Percentiles rank a stretch among this genome's conserved stretches.
Evolutionary conservation across 2,888 invertebrate species (phyloP).

Genomic region (Agrenia bidenticulata): DNA sequence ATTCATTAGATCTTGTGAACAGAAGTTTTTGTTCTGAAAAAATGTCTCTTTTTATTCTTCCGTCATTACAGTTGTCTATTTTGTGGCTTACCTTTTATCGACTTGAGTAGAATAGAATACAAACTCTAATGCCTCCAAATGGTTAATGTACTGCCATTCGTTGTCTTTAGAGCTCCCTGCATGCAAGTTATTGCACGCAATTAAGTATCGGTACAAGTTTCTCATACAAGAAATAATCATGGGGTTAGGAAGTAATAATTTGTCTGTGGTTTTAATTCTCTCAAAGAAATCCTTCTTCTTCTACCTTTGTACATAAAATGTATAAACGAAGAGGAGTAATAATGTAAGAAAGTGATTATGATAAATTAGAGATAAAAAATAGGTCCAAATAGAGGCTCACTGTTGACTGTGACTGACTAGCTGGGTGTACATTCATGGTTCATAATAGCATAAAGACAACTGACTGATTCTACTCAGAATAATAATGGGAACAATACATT

Average conservation of each 20-base stretch:
- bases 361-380: constrained; percentile 25
- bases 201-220: constrained; percentile 9
- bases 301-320: not conserved
- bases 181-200: not conserved
- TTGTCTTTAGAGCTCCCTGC: too few species aligned
- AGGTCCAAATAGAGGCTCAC: too few species aligned
- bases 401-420: constrained; percentile 20
- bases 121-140: not conserved
- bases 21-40: constrained; percentile 4
- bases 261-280: constrained; percentile 42
- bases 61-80: not conserved
- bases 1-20: constrained; percentile 10
- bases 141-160: too few species aligned
- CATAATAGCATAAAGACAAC: constrained; percentile 17
- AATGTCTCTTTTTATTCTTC: not conserved
- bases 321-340: constrained; percentile 11
- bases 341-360: constrained; percentile 15
- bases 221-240: constrained; percentile 11
- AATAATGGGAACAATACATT: not conserved
- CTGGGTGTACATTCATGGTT: constrained; percentile 18
- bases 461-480: constrained; percentile 1
- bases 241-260: constrained; percentile 30
- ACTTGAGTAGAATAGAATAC: not conserved
- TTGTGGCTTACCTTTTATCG: constrained; percentile 12
- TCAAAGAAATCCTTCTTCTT: constrained; percentile 17